phyloP scores from a whole-genome alignment of 2,797 vertebrate species.

The Aeoliscus strigatus region DNA sequence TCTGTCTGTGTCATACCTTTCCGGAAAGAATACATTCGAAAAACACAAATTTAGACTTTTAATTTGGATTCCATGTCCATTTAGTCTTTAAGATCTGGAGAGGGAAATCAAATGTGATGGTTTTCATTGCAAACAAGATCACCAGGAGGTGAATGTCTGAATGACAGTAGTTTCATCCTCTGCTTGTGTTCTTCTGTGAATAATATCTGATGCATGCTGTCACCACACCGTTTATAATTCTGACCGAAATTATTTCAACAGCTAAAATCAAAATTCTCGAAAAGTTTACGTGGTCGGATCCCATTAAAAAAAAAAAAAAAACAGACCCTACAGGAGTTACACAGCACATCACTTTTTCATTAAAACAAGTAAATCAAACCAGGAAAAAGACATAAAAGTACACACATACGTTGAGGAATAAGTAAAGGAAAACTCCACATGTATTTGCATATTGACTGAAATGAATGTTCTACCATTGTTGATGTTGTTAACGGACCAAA shows the following conservation, averaged over 20 bases:
- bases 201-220: background rate
- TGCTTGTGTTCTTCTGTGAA: background rate
- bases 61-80: conserved; percentile 1
- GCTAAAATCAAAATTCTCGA: background rate
- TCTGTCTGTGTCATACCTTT: too few relatives aligned
- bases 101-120: conserved; percentile 15
- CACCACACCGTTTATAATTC: background rate
- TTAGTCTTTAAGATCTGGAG: conserved; percentile 7
- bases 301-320: background rate
- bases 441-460: too few relatives aligned
- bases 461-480: too few relatives aligned
- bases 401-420: too few relatives aligned
- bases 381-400: too few relatives aligned
- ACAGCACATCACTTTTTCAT: background rate
- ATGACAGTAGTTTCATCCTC: background rate
- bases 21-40: too few relatives aligned
- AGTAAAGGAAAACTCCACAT: too few relatives aligned
- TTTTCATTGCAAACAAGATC: conserved; percentile 10
- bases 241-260: background rate
- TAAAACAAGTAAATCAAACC: too few relatives aligned
- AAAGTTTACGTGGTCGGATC: background rate
- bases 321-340: too few relatives aligned
- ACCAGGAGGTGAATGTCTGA: background rate
- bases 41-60: too few relatives aligned
- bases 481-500: too few relatives aligned